These are phyloP conservation scores for Cromileptes altivelis DNA, from an alignment of 2,113 vertebrate genomes.

Conservation along the genomic window DNA sequence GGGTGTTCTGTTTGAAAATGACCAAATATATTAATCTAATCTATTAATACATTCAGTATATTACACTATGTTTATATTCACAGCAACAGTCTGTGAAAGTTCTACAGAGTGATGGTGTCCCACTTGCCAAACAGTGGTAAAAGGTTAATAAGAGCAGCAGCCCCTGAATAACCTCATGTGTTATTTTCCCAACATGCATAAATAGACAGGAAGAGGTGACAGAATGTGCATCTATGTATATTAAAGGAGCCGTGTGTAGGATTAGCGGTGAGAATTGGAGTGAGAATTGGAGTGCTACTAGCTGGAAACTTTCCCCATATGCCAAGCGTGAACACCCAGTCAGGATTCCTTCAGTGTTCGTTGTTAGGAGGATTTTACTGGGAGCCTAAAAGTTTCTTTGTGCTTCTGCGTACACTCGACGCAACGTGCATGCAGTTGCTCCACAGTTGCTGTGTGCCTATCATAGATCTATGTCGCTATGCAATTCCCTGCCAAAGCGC, in stretches of 20 bases:
- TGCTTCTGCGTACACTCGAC: too few relatives aligned
- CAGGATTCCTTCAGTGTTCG: too few relatives aligned
- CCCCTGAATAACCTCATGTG: constrained; percentile 57
- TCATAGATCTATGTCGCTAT: too few relatives aligned
- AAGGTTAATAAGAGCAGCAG: constrained; percentile 29
- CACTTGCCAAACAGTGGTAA: neutral
- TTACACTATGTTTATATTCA: neutral
- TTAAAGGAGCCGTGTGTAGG: neutral
- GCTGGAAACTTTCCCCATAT: too few relatives aligned
- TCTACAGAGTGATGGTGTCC: neutral
- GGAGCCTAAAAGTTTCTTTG: too few relatives aligned
- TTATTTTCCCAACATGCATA: constrained; percentile 48
- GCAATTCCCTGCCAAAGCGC: too few relatives aligned
- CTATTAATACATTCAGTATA: neutral
- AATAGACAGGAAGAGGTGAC: constrained; percentile 66
- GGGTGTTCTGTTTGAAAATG: neutral
- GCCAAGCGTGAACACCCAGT: too few relatives aligned
- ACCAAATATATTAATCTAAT: neutral
- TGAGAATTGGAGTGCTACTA: too few relatives aligned
- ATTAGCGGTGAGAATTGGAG: too few relatives aligned
- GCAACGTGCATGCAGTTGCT: too few relatives aligned
- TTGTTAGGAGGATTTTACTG: too few relatives aligned
- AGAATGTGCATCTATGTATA: constrained; percentile 57
- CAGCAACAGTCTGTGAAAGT: neutral
- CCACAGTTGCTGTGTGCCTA: too few relatives aligned